Evolutionary conservation across 1,140 invertebrate genomes (phyloP).

Genomic region (Tetranychus cinnabarinus): DNA sequence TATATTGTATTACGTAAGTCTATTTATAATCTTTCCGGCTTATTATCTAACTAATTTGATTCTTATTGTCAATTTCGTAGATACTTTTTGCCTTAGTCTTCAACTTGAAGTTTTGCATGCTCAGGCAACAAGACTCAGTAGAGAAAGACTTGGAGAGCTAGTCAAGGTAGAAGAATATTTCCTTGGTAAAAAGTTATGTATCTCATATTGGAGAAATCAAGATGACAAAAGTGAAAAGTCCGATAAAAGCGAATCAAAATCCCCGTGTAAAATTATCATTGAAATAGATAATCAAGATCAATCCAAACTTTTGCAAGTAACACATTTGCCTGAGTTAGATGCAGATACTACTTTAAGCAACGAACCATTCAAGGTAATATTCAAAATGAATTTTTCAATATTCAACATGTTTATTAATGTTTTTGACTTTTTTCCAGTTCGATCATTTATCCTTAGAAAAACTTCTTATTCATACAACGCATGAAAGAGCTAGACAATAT

Average conservation of each 20-base stretch:
- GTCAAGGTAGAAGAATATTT: constrained; percentile 78
- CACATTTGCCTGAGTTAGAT: constrained; percentile 61
- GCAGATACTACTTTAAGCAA: constrained; percentile 27
- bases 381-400: constrained; percentile 16
- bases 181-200: constrained; percentile 57
- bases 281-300: constrained; percentile 63
- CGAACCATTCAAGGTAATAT: constrained; percentile 20
- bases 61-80: constrained; percentile 11
- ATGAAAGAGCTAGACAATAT: constrained; percentile 59
- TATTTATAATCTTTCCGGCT: background rate
- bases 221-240: background rate
- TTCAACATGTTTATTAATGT: constrained; percentile 8
- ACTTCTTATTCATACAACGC: constrained; percentile 87
- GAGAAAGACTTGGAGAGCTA: constrained; percentile 65
- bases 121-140: constrained; percentile 62
- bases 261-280: constrained; percentile 56
- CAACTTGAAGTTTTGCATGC: constrained; percentile 86
- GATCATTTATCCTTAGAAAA: constrained; percentile 81
- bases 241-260: background rate
- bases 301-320: constrained; percentile 51
- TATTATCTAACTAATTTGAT: background rate
- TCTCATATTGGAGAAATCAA: constrained; percentile 71
- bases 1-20: constrained; percentile 47
- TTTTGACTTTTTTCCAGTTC: constrained; percentile 24
- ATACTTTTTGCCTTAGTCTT: constrained; percentile 81